Evolutionary conservation across 2,797 vertebrate genomes (phyloP), one percentile per base, ranked within the genome.

Genomic region (Propithecus perrieri): DNA sequence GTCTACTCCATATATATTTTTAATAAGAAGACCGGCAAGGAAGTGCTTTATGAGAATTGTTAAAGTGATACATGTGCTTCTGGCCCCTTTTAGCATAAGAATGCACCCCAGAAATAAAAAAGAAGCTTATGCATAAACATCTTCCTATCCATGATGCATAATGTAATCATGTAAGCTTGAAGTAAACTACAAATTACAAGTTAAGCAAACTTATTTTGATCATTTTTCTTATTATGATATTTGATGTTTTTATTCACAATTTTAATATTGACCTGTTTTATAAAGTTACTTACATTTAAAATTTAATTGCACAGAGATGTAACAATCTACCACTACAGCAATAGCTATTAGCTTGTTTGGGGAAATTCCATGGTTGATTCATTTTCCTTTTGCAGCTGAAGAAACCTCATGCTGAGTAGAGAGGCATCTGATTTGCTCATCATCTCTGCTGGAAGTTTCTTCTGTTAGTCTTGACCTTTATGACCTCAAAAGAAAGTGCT

Each of bases 261-360:
- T 81, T 85, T 76, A 63, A 92, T 79, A 30, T 59, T n/a, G 30
- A 59, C 17, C 10, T 94, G 26, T 50, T 89, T 91, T 85, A 48
- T n/a, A 20, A 97, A 94, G 72, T 91, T 88, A 50, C 5, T 53
- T 91, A n/a, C 41, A 94, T n/a, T 50, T 43, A 71, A 85, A 94
- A 59, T 71, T 30, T 92, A 75, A 80, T 71, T 84, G 55, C 98
- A 98, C 96, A 98, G 97, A 94, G 97, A 97, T 98, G 98, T 98
- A 98, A 98, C 98, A 96, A 55, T 75, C 78, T 96, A 80, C 97
- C 98, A 61, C 95, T 98, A 94, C 96, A 93, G 97, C 97, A 98
- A 97, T 97, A 98, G 93, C 94, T 97, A 98, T 99, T 98, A 98
- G 97, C 96, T 97, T 98, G 97, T 98, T 99, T 98, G 96, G 96